phyloP scores from a whole-genome alignment of 2,113 vertebrate species.

The Panurus biarmicus region DNA sequence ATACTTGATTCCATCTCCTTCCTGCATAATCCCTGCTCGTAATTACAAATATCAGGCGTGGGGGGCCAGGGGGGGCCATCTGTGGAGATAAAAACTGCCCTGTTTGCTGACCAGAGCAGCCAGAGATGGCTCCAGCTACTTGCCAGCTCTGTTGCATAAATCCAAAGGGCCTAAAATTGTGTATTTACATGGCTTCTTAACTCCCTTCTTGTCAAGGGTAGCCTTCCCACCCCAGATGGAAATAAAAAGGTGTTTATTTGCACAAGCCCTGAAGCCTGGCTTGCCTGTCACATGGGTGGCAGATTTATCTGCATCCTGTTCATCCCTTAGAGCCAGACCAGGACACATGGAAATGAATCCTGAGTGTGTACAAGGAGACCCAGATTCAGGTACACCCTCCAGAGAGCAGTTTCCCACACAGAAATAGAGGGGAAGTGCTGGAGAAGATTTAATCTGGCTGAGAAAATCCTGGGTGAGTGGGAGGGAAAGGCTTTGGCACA shows the following conservation, averaged over 20 bases:
- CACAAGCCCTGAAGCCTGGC: background rate
- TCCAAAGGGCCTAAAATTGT: background rate
- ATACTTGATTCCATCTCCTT: background rate
- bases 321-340: background rate
- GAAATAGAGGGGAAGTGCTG: background rate
- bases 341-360: background rate
- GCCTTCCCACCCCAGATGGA: background rate
- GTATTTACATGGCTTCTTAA: background rate
- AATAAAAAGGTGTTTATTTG: background rate
- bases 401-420: background rate
- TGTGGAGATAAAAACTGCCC: background rate
- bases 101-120: background rate
- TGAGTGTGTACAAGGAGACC: background rate
- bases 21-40: conserved; percentile 35
- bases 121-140: background rate
- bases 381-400: background rate
- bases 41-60: conserved; percentile 15
- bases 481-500: background rate
- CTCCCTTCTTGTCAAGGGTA: background rate
- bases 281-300: background rate
- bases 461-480: background rate
- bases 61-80: background rate
- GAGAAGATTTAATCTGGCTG: background rate
- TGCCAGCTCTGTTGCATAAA: background rate
- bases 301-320: background rate